These are phyloP conservation scores for Mystacornis crossleyi DNA, from an alignment of 2,113 vertebrate species.

Conservation along the genomic window DNA sequence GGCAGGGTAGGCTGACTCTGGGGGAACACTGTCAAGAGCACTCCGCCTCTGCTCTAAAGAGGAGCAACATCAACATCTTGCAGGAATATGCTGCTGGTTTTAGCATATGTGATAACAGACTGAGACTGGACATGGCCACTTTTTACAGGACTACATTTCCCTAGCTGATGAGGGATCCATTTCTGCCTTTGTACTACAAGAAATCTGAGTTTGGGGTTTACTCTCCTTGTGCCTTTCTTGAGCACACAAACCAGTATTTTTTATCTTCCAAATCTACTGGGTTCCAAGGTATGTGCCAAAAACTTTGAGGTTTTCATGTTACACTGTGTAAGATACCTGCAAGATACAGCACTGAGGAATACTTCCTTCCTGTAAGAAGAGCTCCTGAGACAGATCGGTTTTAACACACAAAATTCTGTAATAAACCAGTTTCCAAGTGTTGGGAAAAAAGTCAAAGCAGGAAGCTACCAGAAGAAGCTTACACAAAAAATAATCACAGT, in stretches of 20 bases:
- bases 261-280: neutral
- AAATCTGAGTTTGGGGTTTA: neutral
- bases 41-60: slow-evolving; percentile 37
- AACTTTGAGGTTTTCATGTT: neutral
- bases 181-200: neutral
- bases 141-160: neutral
- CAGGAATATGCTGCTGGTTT: slow-evolving; percentile 9
- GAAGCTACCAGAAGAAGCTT: neutral
- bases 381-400: neutral
- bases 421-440: neutral
- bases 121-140: neutral
- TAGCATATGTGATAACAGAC: neutral
- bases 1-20: slow-evolving; percentile 22
- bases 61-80: slow-evolving; percentile 30
- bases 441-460: neutral
- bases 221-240: neutral
- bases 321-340: neutral
- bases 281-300: neutral
- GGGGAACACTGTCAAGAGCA: slow-evolving; percentile 58
- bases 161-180: neutral
- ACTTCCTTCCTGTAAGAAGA: neutral
- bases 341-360: neutral
- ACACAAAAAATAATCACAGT: neutral
- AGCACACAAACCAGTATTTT: neutral
- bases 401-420: neutral